A percentile compares a stretch with the other conserved stretches of the same genome.
phyloP scores from a whole-genome alignment of 1,140 invertebrate species.

The Nilaparvata lugens region DNA sequence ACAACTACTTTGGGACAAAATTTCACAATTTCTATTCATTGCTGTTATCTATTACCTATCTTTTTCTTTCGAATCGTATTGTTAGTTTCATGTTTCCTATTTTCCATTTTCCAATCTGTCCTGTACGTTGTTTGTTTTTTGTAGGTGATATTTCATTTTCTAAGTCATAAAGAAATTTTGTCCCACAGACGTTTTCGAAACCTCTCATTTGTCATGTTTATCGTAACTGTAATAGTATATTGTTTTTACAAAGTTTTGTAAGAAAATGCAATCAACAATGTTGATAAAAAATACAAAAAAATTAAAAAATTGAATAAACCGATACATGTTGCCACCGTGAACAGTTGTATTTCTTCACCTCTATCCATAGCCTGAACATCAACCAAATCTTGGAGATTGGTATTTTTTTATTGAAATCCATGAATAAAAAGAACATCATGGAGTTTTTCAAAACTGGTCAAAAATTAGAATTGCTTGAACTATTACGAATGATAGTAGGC shows the following conservation, averaged over 20 bases:
- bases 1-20: too few relatives aligned
- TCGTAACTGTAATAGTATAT: conserved; percentile 14
- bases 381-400: too few relatives aligned
- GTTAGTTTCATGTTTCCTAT: background rate
- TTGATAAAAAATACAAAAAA: conserved; percentile 17
- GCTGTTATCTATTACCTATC: too few relatives aligned
- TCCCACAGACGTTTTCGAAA: background rate
- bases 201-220: conserved; percentile 4
- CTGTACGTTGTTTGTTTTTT: conserved; percentile 3
- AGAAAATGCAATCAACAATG: too few relatives aligned
- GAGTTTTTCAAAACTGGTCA: too few relatives aligned
- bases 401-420: too few relatives aligned
- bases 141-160: background rate
- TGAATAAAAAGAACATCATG: too few relatives aligned
- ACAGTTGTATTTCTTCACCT: background rate
- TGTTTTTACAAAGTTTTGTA: conserved; percentile 4
- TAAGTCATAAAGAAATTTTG: conserved; percentile 7
- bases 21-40: too few relatives aligned
- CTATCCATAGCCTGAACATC: too few relatives aligned
- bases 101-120: background rate
- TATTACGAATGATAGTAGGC: too few relatives aligned
- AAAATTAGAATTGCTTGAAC: too few relatives aligned
- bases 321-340: conserved; percentile 21
- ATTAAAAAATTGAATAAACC: conserved; percentile 18
- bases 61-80: background rate